Evolutionary conservation across 2,113 vertebrate species (phyloP).

Genomic region (Porphyrio hochstetteri): DNA sequence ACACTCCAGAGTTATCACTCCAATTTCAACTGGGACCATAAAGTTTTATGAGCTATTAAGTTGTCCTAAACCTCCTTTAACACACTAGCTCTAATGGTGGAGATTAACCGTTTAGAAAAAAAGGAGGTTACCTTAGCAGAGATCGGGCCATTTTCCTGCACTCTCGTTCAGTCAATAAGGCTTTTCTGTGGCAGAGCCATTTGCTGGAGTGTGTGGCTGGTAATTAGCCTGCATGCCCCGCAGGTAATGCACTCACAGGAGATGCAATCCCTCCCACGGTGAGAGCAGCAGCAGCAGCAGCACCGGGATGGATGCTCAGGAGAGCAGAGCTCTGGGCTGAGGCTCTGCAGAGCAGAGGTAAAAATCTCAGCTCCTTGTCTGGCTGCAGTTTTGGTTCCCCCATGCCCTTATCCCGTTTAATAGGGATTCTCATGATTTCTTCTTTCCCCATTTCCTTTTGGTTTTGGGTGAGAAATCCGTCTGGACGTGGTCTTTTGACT

Average conservation of each 20-base stretch:
- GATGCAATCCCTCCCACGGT: not conserved
- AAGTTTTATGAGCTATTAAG: slow-evolving; percentile 82
- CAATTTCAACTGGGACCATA: slow-evolving; percentile 76
- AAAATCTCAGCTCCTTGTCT: not conserved
- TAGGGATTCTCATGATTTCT: accelerated
- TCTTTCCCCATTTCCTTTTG: not conserved
- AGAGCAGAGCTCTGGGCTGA: not conserved
- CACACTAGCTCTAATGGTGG: slow-evolving; percentile 60
- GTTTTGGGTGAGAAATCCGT: not conserved
- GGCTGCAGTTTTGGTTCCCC: not conserved
- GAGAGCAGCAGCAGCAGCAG: not conserved
- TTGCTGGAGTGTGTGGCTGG: not conserved
- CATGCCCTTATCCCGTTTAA: accelerated
- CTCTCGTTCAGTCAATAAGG: slow-evolving; percentile 30
- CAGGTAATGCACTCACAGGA: not conserved
- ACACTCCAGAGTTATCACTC: slow-evolving; percentile 72
- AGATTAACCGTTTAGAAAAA: slow-evolving; percentile 61
- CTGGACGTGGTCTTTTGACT: not conserved
- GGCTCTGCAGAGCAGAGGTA: not conserved
- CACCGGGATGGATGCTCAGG: not conserved
- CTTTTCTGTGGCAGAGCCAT: not conserved
- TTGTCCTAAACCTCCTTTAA: slow-evolving; percentile 76
- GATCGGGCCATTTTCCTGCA: not conserved
- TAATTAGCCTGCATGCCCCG: not conserved
- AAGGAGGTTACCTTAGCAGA: slow-evolving; percentile 59